phyloP scores from a whole-genome alignment of 2,113 vertebrate genomes.

The Corythoichthys haematopterus region DNA sequence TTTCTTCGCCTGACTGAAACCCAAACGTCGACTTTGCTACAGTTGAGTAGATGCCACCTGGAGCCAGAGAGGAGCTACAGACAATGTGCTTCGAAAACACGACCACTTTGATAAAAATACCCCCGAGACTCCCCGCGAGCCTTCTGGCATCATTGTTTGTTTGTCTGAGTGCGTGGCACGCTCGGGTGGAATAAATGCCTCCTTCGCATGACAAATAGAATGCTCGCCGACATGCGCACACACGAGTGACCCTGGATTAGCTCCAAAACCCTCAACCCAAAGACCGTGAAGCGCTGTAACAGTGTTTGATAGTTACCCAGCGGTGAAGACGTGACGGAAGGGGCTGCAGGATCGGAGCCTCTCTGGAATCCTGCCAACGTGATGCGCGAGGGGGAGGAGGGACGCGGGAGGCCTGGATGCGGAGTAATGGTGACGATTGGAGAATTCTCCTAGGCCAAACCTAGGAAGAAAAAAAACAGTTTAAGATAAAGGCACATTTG shows the following conservation, averaged over 20 bases:
- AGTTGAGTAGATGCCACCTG: slow-evolving; percentile 40
- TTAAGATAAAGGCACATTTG: slow-evolving; percentile 39
- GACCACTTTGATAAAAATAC: slow-evolving; percentile 25
- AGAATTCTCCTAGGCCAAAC: slow-evolving; percentile 38
- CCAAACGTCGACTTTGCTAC: slow-evolving; percentile 20
- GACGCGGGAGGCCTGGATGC: slow-evolving; percentile 20
- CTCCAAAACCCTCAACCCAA: slow-evolving; percentile 15
- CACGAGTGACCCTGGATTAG: slow-evolving; percentile 38
- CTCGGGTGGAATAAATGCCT: slow-evolving; percentile 40
- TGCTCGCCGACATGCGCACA: slow-evolving; percentile 4
- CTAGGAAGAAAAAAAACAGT: slow-evolving; percentile 40
- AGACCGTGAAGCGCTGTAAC: neutral
- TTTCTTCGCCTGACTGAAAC: slow-evolving; percentile 23
- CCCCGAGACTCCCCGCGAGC: slow-evolving; percentile 24
- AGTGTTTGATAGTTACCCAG: slow-evolving; percentile 64
- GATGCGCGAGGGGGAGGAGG: slow-evolving; percentile 20
- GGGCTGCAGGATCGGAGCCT: slow-evolving; percentile 65
- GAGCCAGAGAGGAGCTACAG: slow-evolving; percentile 31
- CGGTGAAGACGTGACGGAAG: slow-evolving; percentile 75
- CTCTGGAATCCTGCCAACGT: slow-evolving; percentile 54
- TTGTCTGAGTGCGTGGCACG: slow-evolving; percentile 15
- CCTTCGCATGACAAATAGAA: slow-evolving; percentile 34
- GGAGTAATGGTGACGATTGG: slow-evolving; percentile 20
- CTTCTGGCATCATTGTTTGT: slow-evolving; percentile 25
- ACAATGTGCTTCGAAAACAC: slow-evolving; percentile 32